Conservation (phyloP, 1,140 invertebrate species). For the Melanaphis sacchari region DNA sequence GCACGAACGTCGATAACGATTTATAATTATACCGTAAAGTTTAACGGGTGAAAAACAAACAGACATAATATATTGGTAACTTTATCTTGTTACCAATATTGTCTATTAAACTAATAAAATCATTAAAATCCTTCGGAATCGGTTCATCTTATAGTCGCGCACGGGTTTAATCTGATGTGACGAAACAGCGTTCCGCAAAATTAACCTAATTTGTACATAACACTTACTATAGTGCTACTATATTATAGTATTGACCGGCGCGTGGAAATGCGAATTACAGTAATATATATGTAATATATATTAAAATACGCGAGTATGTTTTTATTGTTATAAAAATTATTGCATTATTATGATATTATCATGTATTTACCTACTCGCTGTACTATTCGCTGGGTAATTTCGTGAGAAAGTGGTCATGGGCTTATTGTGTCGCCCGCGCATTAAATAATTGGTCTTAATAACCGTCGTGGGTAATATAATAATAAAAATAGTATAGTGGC, state of each 20-base stretch:
- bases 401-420: constrained; percentile 44
- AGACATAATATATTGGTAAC: not conserved
- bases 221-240: not conserved
- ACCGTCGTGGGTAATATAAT: constrained; percentile 9
- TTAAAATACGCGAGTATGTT: not conserved
- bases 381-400: not conserved
- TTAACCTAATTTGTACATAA: constrained; percentile 6
- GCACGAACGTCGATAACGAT: not conserved
- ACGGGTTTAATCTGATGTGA: not conserved
- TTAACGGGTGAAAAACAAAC: not conserved
- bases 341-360: not conserved
- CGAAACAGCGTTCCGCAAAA: not conserved
- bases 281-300: not conserved
- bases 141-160: not conserved
- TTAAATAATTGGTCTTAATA: constrained; percentile 14
- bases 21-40: not conserved
- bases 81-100: not conserved
- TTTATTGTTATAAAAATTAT: constrained; percentile 23
- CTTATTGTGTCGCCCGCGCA: not conserved
- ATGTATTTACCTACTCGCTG: not conserved
- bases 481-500: not conserved
- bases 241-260: not conserved
- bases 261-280: not conserved
- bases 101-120: not conserved
- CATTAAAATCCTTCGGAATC: not conserved